Evolutionary conservation across 2,888 invertebrate species (phyloP), one percentile per base, ranked within the genome.

Genomic region (Mythimna impura): DNA sequence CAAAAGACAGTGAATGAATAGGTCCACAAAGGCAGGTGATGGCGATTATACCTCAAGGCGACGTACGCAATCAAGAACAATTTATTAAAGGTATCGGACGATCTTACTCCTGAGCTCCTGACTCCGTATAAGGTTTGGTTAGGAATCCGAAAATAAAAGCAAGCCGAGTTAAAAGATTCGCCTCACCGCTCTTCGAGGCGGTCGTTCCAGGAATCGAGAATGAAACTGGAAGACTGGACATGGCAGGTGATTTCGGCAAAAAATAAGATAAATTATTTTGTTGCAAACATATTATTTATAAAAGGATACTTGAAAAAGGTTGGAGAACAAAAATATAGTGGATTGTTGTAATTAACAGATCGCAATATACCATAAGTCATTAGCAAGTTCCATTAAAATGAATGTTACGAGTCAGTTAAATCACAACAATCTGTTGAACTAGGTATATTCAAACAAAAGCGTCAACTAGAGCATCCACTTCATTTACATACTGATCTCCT

Each of bases 71-170:
- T 86, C 82, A 82, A 78, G 72, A 80, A 82, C 73, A 82, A 86
- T 82, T 80, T 82, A 86, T 81, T 75, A 79, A 73, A 83, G 76
- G 65, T 86, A 86, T 86, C 78, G 60, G 62, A 71, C 78, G 14
- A 81, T 86, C 87, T 84, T 50, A 74, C 74, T 80, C 71, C 61
- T 58, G 63, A 75, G 81, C 85, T 76, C 75, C 82, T 74, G 66
- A 68, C 76, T 81, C 74, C 77, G n/a, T 77, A 78, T 75, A 81
- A 78, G 78, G 78, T 73, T 78, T 81, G 77, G 73, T 83, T 76
- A 74, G 74, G 86, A 78, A 82, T 82, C 78, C 72, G 74, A 86
- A 84, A 87, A 82, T 79, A 83, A 86, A 82, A 82, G 77, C 77
- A 83, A 85, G 72, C 9, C 17, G 47, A 77, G 66, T 57, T 66